Percentiles rank a stretch among this genome's conserved stretches.
phyloP scores from a whole-genome alignment of 2,888 invertebrate genomes.

The Capitulum mitella region DNA sequence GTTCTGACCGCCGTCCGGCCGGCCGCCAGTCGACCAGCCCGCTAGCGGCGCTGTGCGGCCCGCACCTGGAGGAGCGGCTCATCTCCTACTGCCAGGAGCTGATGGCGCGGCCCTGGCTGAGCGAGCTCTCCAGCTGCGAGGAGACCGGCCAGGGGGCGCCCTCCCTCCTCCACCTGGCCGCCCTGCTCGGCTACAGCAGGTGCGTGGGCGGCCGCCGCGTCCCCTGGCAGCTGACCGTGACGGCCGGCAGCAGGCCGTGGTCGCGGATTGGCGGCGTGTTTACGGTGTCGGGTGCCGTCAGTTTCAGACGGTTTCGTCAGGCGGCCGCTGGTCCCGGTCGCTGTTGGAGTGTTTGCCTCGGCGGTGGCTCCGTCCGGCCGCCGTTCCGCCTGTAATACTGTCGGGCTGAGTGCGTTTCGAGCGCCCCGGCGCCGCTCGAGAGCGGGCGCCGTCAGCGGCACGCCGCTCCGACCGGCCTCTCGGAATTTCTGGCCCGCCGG shows the following conservation, averaged over 20 bases:
- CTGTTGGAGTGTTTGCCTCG: too few species aligned
- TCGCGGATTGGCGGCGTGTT: too few species aligned
- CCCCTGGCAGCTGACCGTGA: background rate
- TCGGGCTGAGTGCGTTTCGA: too few species aligned
- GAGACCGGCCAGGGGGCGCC: slow-evolving; percentile 31
- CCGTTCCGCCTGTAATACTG: too few species aligned
- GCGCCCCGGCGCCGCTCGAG: too few species aligned
- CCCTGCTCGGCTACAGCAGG: slow-evolving; percentile 75
- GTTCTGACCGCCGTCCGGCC: background rate
- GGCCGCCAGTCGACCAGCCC: background rate
- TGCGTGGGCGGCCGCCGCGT: slow-evolving; percentile 34
- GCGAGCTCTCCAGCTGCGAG: background rate
- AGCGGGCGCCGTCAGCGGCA: too few species aligned
- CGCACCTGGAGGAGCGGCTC: slow-evolving; percentile 63
- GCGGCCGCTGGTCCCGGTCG: too few species aligned
- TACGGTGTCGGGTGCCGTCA: too few species aligned
- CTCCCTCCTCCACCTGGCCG: slow-evolving; percentile 80
- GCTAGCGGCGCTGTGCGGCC: slow-evolving; percentile 4
- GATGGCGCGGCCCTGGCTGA: slow-evolving; percentile 55
- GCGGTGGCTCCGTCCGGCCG: too few species aligned
- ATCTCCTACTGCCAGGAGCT: slow-evolving; percentile 74
- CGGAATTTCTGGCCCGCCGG: too few species aligned
- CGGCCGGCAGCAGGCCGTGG: background rate
- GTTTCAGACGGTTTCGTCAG: too few species aligned
- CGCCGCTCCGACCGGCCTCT: too few species aligned